Evolutionary conservation across 1,140 invertebrate genomes (phyloP), one percentile per base, ranked within the genome.

Genomic region (Stenopsyche tienmushanensis): DNA sequence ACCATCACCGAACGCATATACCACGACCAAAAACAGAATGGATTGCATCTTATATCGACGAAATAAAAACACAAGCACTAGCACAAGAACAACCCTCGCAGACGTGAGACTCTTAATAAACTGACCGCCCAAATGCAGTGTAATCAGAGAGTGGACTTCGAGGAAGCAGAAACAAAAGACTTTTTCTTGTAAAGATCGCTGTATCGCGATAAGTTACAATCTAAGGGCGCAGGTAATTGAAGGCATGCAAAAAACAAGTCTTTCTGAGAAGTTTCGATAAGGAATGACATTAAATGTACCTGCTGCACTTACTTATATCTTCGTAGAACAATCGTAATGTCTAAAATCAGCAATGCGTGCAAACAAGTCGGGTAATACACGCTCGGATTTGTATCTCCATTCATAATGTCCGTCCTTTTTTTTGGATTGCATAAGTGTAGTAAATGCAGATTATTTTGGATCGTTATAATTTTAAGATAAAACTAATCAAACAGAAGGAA

Each of bases 41-140:
- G 62, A 72, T 68, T 72, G 73, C 77, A 79, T 64, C 13, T 55
- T 45, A 23, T 7, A 7, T 34, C 5, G 13, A 13, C 5, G 13
- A 34, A 7, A 34, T 34, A 7, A 34, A 7, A 34, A 7, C 29
- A 34, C 29, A 34, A 5, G 21, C 18, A 15, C 20, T 24, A 2
- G 26, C 21, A 45, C 15, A 44, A 25, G 7, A 25, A 17, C 54
- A 34, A 57, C 2, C 29, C 13, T 34, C 29, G 13, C 29, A 7
- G 29, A 5, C 5, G 5, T 5, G 13, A 34, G 29, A 34, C 5
- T 34, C 13, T 7, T 34, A 7, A 13, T 13, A 34, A 13, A 34
- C 29, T 34, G 29, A 34, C n/a, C 5, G 29, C 29, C 5, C 5
- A 34, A 13, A 34, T 34, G 29, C 29, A 7, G 5, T 34, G 5